Evolutionary conservation across 1,140 invertebrate genomes (phyloP).

Genomic region (Oryctes rhinoceros): DNA sequence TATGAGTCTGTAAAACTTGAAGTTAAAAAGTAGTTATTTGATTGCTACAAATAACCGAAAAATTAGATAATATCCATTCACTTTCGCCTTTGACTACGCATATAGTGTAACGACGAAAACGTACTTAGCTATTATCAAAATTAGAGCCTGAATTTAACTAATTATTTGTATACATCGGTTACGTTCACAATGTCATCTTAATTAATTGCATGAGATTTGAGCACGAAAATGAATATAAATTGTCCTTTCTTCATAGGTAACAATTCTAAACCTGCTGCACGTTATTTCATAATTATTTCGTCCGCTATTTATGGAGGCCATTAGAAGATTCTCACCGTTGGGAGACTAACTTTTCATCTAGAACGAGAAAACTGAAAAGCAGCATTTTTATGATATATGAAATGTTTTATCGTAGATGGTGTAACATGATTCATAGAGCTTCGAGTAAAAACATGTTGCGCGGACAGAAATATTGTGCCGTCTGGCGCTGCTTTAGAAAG

Average conservation of each 20-base stretch:
- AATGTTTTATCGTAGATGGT: conserved; percentile 43
- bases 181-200: background rate
- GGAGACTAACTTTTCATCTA: conserved; percentile 12
- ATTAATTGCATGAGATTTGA: too few species aligned
- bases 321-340: conserved; percentile 4
- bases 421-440: conserved; percentile 47
- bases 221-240: background rate
- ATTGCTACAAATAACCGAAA: too few species aligned
- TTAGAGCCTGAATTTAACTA: background rate
- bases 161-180: background rate
- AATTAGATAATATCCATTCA: too few species aligned
- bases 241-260: background rate
- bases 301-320: conserved; percentile 19
- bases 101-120: too few species aligned
- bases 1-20: too few species aligned
- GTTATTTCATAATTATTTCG: conserved; percentile 18
- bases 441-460: conserved; percentile 47
- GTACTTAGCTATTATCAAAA: background rate
- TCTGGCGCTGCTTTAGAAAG: conserved; percentile 45
- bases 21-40: too few species aligned
- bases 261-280: background rate
- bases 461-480: conserved; percentile 47
- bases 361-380: conserved; percentile 36
- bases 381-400: conserved; percentile 46
- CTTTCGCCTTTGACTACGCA: too few species aligned